Evolutionary conservation across 2,113 vertebrate genomes (phyloP).

Genomic region (Eulemur macaco): DNA sequence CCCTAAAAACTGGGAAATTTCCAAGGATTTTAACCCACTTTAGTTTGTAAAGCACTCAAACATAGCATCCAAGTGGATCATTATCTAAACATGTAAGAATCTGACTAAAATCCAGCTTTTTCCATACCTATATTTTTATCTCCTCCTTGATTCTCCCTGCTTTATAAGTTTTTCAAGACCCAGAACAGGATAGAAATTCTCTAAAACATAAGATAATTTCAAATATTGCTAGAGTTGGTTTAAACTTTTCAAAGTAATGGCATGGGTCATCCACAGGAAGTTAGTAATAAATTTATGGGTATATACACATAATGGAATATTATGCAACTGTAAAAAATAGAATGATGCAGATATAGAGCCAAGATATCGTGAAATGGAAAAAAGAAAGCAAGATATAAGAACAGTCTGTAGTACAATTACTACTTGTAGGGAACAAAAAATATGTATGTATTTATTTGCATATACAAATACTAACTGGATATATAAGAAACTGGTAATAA

Average conservation of each 20-base stretch:
- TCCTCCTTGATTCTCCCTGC: not conserved
- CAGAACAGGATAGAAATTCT: not conserved
- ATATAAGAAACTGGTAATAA: not conserved
- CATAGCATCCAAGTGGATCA: not conserved
- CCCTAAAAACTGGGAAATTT: not conserved
- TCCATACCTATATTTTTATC: not conserved
- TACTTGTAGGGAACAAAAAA: not conserved
- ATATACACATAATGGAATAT: not conserved
- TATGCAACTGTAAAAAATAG: not conserved
- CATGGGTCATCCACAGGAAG: not conserved
- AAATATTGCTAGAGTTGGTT: not conserved
- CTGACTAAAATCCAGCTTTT: not conserved
- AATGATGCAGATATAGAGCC: not conserved
- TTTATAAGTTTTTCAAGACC: not conserved
- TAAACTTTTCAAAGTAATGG: not conserved
- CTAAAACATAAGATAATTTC: not conserved
- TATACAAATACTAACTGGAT: not conserved
- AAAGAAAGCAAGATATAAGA: not conserved
- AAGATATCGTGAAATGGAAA: not conserved
- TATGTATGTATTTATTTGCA: not conserved
- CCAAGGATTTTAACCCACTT: not conserved
- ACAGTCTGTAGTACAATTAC: not conserved
- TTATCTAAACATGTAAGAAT: conserved; percentile 8
- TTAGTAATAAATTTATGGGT: not conserved
- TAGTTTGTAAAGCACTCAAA: not conserved